Evolutionary conservation across 2,113 vertebrate genomes (phyloP), one percentile per base, ranked within the genome.

Genomic region (Pampusana beccarii): DNA sequence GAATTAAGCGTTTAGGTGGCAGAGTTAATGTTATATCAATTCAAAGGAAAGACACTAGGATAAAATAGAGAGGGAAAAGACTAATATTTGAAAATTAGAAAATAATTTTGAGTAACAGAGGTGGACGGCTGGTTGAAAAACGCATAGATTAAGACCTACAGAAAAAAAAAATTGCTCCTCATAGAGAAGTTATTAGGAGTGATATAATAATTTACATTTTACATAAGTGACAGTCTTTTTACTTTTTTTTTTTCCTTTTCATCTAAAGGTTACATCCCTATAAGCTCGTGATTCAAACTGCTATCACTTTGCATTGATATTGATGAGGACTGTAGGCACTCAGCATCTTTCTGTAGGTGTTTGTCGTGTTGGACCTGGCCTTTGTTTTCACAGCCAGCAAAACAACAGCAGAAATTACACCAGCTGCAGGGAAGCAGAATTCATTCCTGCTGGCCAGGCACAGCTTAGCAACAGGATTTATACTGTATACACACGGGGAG

Each of bases 51-150:
- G 78, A 94, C 46, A 7, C 67, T 69, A 79, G n/a, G 46, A 77
- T 57, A 95, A 97, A 93, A 97, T 86, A 89, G 48, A 93, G 94
- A 26, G 71, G 44, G 91, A 95, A 96, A 95, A 91, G 94, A 94
- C 88, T 97, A 97, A 91, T 88, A 95, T 92, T 93, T 97, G 40
- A 95, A 95, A 74, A 54, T 94, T 91, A 95, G 71, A 97, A 96
- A 78, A 44, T 56, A 92, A 97, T 96, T 96, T 96, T 58, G 60
- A 75, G 64, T 80, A 95, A 48, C 70, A 92, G 53, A 96, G 93
- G 86, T 86, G 57, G 73, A 97, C 28, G n/a, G 31, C 73, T 86
- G 74, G 81, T 92, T 97, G 48, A 95, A 96, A 91, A 97, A 93
- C 1, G 53, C 62, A 85, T 93, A 87, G 88, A 90, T 92, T 95